A percentile compares a stretch with the other conserved stretches of the same genome.
Conservation (phyloP, 2,113 vertebrate species). For the Xyrauchen texanus region DNA sequence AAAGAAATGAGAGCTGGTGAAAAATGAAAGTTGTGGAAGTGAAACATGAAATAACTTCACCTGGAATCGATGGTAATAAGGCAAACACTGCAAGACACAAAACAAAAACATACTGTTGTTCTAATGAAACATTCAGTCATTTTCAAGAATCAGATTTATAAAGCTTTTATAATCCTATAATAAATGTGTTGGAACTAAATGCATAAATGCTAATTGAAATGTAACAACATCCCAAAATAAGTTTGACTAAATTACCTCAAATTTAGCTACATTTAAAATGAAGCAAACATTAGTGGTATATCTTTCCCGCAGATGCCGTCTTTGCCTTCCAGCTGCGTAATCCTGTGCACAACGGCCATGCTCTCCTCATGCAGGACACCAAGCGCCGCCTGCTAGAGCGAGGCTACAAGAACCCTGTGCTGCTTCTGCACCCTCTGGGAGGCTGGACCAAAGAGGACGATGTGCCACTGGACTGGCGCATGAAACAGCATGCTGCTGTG, state of each 20-base stretch:
- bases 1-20: slow-evolving; percentile 92
- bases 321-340: slow-evolving; percentile 97
- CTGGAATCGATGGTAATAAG: too few species aligned
- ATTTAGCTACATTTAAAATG: too few species aligned
- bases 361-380: slow-evolving; percentile 95
- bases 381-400: slow-evolving; percentile 82
- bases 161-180: too few species aligned
- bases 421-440: slow-evolving; percentile 91
- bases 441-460: slow-evolving; percentile 99
- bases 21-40: not conserved
- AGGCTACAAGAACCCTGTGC: slow-evolving; percentile 90
- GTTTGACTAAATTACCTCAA: too few species aligned
- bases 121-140: too few species aligned
- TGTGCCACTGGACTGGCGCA: slow-evolving; percentile 91
- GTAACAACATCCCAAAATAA: too few species aligned
- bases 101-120: too few species aligned
- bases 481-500: slow-evolving; percentile 91
- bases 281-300: too few species aligned
- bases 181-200: too few species aligned
- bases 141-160: too few species aligned
- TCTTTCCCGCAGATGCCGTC: slow-evolving; percentile 78
- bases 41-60: not conserved
- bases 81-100: too few species aligned
- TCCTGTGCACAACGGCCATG: slow-evolving; percentile 95
- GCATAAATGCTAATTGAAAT: too few species aligned